phyloP scores from a whole-genome alignment of 2,888 invertebrate genomes.

The Epirrhoe tristata region DNA sequence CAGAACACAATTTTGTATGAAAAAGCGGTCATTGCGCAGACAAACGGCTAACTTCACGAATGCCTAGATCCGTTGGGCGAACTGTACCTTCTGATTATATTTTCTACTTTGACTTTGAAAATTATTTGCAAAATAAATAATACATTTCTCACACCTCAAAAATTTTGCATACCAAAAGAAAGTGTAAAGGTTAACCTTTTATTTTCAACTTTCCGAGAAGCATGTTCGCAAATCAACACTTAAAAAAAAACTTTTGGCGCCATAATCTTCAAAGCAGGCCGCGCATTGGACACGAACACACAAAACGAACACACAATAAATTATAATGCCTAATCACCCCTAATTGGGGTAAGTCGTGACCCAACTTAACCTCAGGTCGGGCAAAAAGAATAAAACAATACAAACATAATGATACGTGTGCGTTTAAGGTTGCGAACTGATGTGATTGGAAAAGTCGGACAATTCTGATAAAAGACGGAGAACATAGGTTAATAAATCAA shows the following conservation, averaged over 20 bases:
- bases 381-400: slow-evolving; percentile 79
- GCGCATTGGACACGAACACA: slow-evolving; percentile 54
- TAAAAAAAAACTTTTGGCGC: slow-evolving; percentile 70
- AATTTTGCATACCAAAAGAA: neutral
- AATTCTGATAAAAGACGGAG: slow-evolving; percentile 5
- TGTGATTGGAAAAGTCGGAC: slow-evolving; percentile 9
- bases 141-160: neutral
- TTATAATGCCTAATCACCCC: slow-evolving; percentile 81
- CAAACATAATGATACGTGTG: slow-evolving; percentile 82
- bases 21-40: too few species aligned
- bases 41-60: too few species aligned
- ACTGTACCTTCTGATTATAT: too few species aligned
- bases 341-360: slow-evolving; percentile 84
- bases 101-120: too few species aligned
- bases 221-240: slow-evolving; percentile 74
- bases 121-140: too few species aligned
- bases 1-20: too few species aligned
- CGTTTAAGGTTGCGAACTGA: slow-evolving; percentile 42
- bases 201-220: slow-evolving; percentile 55
- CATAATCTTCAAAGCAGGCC: slow-evolving; percentile 68
- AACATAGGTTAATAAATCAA: neutral
- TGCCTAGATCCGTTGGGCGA: too few species aligned
- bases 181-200: slow-evolving; percentile 26
- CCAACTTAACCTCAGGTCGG: slow-evolving; percentile 81
- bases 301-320: slow-evolving; percentile 79